Evolutionary conservation across 2,888 invertebrate species (phyloP).

Genomic region (Slavum lentiscoides): DNA sequence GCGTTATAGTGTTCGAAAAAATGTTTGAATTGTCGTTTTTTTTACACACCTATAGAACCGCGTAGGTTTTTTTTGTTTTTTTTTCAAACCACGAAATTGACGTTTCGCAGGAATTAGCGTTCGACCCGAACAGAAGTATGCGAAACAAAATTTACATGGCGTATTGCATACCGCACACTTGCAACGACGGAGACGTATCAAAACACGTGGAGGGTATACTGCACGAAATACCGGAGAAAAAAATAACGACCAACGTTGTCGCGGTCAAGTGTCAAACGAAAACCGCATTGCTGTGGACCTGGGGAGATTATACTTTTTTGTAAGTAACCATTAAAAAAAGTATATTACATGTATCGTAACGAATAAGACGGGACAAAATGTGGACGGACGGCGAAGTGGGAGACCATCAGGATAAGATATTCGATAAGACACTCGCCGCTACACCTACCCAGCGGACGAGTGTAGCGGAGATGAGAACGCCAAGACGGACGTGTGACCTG

Average conservation of each 20-base stretch:
- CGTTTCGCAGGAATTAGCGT: conserved; percentile 28
- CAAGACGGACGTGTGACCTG: no score
- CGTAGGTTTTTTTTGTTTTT: background rate
- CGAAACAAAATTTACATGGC: conserved; percentile 55
- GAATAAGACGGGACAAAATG: no score
- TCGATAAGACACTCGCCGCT: no score
- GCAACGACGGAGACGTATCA: conserved; percentile 52
- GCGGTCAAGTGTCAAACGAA: conserved; percentile 50
- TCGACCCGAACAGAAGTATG: conserved; percentile 52
- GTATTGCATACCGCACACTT: conserved; percentile 55
- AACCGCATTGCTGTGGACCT: conserved; percentile 25
- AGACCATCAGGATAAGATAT: no score
- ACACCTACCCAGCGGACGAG: no score
- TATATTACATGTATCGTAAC: no score
- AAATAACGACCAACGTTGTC: conserved; percentile 55
- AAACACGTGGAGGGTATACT: conserved; percentile 55
- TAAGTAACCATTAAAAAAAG: conserved; percentile 25
- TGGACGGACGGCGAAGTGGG: no score
- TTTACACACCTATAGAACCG: background rate
- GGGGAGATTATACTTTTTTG: conserved; percentile 45
- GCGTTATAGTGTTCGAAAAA: background rate
- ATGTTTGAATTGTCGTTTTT: background rate
- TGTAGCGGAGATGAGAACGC: no score
- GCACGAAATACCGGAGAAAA: conserved; percentile 53
- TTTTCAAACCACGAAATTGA: background rate